Conservation (phyloP, 2,888 invertebrate genomes). For the Tuberolachnus salignus region DNA sequence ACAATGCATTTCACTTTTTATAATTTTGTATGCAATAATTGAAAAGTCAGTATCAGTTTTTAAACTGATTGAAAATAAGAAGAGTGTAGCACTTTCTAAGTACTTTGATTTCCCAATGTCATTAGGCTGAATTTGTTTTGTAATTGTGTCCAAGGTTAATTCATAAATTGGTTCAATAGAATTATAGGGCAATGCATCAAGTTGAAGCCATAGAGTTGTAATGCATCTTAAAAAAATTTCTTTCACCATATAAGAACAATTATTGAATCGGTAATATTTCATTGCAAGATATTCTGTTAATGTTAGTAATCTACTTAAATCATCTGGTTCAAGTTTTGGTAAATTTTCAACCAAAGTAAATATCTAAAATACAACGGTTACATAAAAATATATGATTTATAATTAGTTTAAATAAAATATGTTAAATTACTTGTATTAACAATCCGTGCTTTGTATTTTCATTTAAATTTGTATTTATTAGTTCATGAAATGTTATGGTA, state of each 20-base stretch:
- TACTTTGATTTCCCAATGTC: constrained; percentile 43
- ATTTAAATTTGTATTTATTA: constrained; percentile 61
- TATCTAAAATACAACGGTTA: constrained; percentile 21
- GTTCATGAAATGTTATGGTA: constrained; percentile 61
- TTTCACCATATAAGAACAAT: constrained; percentile 29
- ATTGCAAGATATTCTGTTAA: constrained; percentile 13
- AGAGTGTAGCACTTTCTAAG: constrained; percentile 40
- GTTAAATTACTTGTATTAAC: constrained; percentile 68
- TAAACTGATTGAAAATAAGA: constrained; percentile 33
- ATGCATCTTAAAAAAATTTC: constrained; percentile 41
- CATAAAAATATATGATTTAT: background rate
- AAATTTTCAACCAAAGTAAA: constrained; percentile 39
- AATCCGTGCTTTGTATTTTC: constrained; percentile 73
- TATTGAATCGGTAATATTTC: constrained; percentile 1
- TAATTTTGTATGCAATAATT: background rate
- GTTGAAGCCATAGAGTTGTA: constrained; percentile 42
- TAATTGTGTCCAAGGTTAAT: constrained; percentile 8
- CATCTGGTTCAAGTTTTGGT: constrained; percentile 11
- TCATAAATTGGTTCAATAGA: constrained; percentile 17
- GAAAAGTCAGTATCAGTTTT: constrained; percentile 42
- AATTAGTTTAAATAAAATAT: background rate
- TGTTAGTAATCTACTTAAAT: constrained; percentile 22
- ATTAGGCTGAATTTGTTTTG: background rate
- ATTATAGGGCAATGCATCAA: constrained; percentile 15
- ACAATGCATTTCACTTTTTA: constrained; percentile 6